Conservation (phyloP, 2,888 invertebrate genomes). For the Melolontha melolontha region DNA sequence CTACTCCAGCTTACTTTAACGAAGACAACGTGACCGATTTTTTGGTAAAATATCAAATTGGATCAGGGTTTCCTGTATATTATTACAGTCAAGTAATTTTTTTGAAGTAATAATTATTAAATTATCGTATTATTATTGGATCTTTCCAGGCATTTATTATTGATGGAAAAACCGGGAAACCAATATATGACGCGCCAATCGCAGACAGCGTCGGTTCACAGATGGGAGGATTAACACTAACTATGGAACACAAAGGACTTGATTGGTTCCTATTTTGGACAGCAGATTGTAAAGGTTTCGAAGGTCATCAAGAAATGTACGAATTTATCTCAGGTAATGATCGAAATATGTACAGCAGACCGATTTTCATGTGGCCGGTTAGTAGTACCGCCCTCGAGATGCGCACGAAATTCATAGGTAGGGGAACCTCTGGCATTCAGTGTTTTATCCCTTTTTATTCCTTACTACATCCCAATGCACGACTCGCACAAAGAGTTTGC, state of each 20-base stretch:
- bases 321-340: conserved; percentile 64
- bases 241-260: conserved; percentile 74
- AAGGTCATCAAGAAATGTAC: conserved; percentile 67
- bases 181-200: conserved; percentile 70
- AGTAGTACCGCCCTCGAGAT: no score
- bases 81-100: conserved; percentile 76
- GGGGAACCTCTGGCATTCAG: no score
- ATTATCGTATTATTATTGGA: neutral
- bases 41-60: conserved; percentile 76
- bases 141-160: conserved; percentile 67
- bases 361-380: no score
- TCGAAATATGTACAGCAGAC: no score
- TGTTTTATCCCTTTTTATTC: no score
- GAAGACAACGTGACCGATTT: conserved; percentile 83
- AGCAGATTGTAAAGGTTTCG: conserved; percentile 71
- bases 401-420: no score
- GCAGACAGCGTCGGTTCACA: conserved; percentile 73
- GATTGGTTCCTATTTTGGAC: conserved; percentile 86
- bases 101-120: conserved; percentile 10
- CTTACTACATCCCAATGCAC: no score
- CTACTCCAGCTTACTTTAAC: conserved; percentile 83
- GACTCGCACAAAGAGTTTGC: no score
- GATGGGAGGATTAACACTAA: conserved; percentile 71
- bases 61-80: conserved; percentile 79
- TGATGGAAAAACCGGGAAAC: conserved; percentile 73